These are phyloP conservation scores for Drosophila barbarae DNA, from an alignment of 2,888 invertebrate species.

Conservation along the genomic window DNA sequence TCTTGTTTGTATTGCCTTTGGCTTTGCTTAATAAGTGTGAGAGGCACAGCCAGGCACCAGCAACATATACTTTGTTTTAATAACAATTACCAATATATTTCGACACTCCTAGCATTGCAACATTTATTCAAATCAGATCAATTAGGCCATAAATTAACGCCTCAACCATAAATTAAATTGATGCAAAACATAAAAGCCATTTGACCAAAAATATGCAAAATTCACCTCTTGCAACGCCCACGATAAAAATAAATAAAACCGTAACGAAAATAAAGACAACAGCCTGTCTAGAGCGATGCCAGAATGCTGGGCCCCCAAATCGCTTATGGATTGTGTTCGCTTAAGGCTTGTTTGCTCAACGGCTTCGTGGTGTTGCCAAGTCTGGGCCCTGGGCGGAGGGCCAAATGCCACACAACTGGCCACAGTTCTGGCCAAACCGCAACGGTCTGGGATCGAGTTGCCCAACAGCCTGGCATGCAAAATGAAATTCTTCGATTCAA, in stretches of 20 bases:
- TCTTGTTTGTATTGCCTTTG: neutral
- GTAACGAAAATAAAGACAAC: constrained; percentile 33
- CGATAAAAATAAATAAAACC: constrained; percentile 26
- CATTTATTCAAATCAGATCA: constrained; percentile 65
- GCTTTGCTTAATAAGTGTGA: neutral
- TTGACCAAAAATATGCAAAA: constrained; percentile 68
- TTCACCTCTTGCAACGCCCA: constrained; percentile 54
- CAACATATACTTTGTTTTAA: constrained; percentile 6
- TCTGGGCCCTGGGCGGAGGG: constrained; percentile 38
- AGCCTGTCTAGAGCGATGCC: constrained; percentile 5
- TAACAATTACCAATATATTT: constrained; percentile 42
- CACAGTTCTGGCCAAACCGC: constrained; percentile 52
- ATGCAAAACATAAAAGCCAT: constrained; percentile 61
- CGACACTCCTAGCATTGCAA: constrained; percentile 47
- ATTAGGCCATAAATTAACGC: constrained; percentile 73
- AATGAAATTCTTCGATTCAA: constrained; percentile 55
- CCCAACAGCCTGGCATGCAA: constrained; percentile 56
- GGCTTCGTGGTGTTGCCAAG: constrained; percentile 18
- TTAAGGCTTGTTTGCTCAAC: constrained; percentile 55
- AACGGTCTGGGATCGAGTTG: constrained; percentile 35
- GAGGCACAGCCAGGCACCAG: neutral
- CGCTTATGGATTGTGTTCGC: constrained; percentile 64
- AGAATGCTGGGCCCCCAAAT: constrained; percentile 36
- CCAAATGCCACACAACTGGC: constrained; percentile 47
- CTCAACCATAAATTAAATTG: constrained; percentile 67